A percentile compares a stretch with the other conserved stretches of the same genome.
Conservation (phyloP, 2,797 vertebrate genomes). For the Carcharodon carcharias region DNA sequence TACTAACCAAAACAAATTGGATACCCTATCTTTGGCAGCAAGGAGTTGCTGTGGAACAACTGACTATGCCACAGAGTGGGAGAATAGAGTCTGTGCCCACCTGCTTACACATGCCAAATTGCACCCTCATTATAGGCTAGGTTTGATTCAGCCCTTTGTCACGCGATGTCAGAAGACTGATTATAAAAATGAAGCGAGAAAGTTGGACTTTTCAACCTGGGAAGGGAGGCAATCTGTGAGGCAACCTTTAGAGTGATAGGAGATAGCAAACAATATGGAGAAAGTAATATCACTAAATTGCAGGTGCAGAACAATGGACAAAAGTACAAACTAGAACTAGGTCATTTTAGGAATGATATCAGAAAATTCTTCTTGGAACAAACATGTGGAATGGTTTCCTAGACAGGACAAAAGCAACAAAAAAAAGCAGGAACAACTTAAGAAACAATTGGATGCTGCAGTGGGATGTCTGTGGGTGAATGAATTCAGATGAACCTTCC, state of each 20-base stretch:
- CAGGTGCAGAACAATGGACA: neutral
- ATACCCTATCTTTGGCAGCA: neutral
- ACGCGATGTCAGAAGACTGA: neutral
- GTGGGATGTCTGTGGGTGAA: neutral
- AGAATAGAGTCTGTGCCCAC: neutral
- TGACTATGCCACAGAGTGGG: neutral
- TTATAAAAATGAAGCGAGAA: neutral
- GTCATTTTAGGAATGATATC: neutral
- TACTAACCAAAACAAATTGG: no score
- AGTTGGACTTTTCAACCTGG: neutral
- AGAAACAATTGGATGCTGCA: neutral
- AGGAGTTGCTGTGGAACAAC: neutral
- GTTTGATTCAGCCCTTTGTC: neutral
- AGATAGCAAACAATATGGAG: neutral
- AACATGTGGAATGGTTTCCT: neutral
- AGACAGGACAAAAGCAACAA: neutral
- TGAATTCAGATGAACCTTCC: neutral
- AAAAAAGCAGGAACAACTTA: neutral
- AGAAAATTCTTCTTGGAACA: neutral
- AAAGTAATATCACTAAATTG: neutral
- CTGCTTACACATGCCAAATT: neutral
- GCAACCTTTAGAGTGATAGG: neutral
- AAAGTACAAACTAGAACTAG: neutral
- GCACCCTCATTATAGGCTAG: neutral
- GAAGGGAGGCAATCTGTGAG: neutral